phyloP scores from a whole-genome alignment of 2,888 invertebrate genomes.

The Rhodophaea formosa region DNA sequence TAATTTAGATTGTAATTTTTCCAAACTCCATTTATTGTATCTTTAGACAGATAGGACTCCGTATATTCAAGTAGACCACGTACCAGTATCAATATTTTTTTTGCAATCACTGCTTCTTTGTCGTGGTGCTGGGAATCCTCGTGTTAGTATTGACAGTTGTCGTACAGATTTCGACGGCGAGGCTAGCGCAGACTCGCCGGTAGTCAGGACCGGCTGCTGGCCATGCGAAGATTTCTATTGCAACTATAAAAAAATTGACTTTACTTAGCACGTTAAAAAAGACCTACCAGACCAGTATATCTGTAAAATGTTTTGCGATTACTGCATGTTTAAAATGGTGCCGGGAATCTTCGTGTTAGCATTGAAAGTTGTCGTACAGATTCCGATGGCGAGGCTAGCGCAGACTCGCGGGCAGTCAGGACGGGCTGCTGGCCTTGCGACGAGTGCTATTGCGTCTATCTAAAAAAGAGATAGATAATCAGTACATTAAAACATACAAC shows the following conservation, averaged over 20 bases:
- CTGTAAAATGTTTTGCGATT: too few species aligned
- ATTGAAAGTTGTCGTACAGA: constrained; percentile 33
- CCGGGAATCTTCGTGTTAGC: constrained; percentile 1
- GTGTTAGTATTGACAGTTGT: constrained; percentile 22
- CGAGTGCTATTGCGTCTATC: constrained; percentile 86
- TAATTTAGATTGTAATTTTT: too few species aligned
- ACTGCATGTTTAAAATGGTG: neutral
- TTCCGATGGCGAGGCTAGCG: constrained; percentile 26
- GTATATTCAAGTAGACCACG: too few species aligned
- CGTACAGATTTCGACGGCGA: constrained; percentile 36
- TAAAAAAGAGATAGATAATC: too few species aligned
- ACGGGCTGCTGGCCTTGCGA: constrained; percentile 80
- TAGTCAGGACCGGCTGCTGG: constrained; percentile 44
- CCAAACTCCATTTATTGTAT: too few species aligned
- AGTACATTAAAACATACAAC: too few species aligned
- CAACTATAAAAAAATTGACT: too few species aligned
- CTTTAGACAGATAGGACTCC: too few species aligned
- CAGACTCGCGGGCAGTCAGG: constrained; percentile 20
- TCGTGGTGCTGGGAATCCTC: neutral
- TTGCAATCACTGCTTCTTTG: too few species aligned
- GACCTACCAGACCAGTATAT: too few species aligned
- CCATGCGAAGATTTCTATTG: constrained; percentile 86
- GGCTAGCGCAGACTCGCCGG: constrained; percentile 5
- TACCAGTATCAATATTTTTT: too few species aligned
- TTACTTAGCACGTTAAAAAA: too few species aligned